Base-by-base conservation (phyloP, 2,113 vertebrate species). In the Carettochelys insculpta region DNA sequence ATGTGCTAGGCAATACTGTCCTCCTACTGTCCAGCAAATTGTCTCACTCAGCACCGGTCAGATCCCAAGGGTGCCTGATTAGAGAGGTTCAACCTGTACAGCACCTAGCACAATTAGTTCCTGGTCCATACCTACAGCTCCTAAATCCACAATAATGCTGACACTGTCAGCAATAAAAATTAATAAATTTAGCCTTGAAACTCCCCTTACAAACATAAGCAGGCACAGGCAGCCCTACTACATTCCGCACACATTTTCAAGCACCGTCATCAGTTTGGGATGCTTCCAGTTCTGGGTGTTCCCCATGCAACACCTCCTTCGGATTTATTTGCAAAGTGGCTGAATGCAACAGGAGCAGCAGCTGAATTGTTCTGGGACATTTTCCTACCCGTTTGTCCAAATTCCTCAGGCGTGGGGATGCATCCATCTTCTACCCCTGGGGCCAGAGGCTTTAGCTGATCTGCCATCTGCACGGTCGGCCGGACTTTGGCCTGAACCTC, bases 361-460 rank as follows among this genome's bases (percentile, higher is more conserved):
- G 27, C 53, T 76, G 90, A 83, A 86, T 20, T 6, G 61, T 38
- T 68, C 22, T 38, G 61, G 5, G 19, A 75, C 14, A 8, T 53
- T 81, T 80, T 53, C 80, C 93, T 47, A 98, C 98, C 98, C 61
- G 96, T 97, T 89, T 98, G 98, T 43, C 97, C 96, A 0, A 98
- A 97, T 80, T 98, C 97, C 43, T 98, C 96, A 34, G 94, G 90
- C 4, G 95, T 96, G 43, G 98, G 98, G 84, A 98, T 95, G 19
- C 34, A 88, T 56, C 98, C 98, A 56, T 98, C 98, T 31, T 98
- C 97, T 83, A 98, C 80, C 43, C 96, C 98, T 8, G 89, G n/a
- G 11, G 98, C 92, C 52, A 98, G 94, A 54, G 98, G 95, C 84
- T 97, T 98, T 5, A 98, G 92, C 83, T 95, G 96, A 29, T 97